Conservation (phyloP, 2,888 invertebrate species). For the Dendrolimus pini region DNA sequence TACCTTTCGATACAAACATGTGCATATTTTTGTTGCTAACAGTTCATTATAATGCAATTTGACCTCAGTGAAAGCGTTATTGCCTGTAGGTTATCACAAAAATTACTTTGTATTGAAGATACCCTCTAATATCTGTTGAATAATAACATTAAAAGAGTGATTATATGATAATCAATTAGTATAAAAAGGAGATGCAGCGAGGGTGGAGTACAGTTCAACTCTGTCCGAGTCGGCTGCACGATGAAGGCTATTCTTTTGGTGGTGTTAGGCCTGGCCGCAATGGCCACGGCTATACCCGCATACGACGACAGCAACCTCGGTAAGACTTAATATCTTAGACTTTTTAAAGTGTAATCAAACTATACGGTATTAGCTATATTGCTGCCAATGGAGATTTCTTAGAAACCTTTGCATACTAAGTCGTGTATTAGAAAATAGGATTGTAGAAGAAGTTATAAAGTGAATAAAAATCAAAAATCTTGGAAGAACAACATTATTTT, state of each 20-base stretch:
- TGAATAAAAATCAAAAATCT: no score
- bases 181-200: conserved; percentile 31
- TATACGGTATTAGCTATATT: no score
- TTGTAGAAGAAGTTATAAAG: no score
- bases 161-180: conserved; percentile 15
- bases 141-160: conserved; percentile 13
- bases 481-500: no score
- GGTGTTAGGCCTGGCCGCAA: conserved; percentile 47
- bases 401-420: no score
- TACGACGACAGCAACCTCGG: conserved; percentile 39
- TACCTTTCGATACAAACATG: no score
- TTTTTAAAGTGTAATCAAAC: no score
- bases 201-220: conserved; percentile 41
- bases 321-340: conserved; percentile 22
- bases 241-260: conserved; percentile 51
- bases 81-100: conserved; percentile 12
- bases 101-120: conserved; percentile 12
- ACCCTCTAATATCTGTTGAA: conserved; percentile 14
- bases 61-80: conserved; percentile 12
- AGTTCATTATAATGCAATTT: background rate
- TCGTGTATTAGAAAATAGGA: no score
- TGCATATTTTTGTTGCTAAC: no score
- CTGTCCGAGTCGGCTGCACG: conserved; percentile 38
- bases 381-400: no score
- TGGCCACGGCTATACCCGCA: conserved; percentile 50